phyloP scores from a whole-genome alignment of 2,888 invertebrate genomes.

The Aradus depressus region DNA sequence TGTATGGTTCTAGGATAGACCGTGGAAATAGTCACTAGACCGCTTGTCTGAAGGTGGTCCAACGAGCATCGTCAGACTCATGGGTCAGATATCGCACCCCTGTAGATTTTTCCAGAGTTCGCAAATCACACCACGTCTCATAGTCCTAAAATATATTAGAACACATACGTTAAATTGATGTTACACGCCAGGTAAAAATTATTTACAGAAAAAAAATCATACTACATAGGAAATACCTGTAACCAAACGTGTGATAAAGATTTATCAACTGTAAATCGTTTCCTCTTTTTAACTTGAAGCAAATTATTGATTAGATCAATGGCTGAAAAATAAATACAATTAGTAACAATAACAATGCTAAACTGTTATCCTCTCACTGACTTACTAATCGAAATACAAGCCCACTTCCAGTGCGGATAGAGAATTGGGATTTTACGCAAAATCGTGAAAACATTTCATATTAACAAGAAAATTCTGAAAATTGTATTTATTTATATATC shows the following conservation, averaged over 20 bases:
- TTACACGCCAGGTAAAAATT: neutral
- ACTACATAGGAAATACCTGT: slow-evolving; percentile 49
- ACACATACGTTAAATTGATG: slow-evolving; percentile 6
- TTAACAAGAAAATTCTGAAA: neutral
- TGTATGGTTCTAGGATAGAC: too few relatives aligned
- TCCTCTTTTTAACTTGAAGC: slow-evolving; percentile 91
- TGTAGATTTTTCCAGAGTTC: slow-evolving; percentile 63
- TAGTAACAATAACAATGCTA: too few relatives aligned
- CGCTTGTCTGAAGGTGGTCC: slow-evolving; percentile 46
- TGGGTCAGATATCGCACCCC: slow-evolving; percentile 78
- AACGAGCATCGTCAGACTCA: slow-evolving; percentile 85
- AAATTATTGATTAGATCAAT: slow-evolving; percentile 96
- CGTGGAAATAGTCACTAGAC: too few relatives aligned
- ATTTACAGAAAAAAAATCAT: neutral
- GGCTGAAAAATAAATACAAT: slow-evolving; percentile 51
- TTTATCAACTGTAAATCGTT: slow-evolving; percentile 92
- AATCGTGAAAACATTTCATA: neutral
- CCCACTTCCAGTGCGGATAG: too few relatives aligned
- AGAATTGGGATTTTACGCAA: neutral
- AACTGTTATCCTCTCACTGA: neutral
- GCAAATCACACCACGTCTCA: slow-evolving; percentile 89
- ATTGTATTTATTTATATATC: slow-evolving; percentile 1
- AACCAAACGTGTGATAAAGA: slow-evolving; percentile 91
- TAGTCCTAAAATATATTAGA: slow-evolving; percentile 49
- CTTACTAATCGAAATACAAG: neutral